Base-by-base conservation (phyloP, 2,113 vertebrate species). In the Nyctereutes procyonoides region DNA sequence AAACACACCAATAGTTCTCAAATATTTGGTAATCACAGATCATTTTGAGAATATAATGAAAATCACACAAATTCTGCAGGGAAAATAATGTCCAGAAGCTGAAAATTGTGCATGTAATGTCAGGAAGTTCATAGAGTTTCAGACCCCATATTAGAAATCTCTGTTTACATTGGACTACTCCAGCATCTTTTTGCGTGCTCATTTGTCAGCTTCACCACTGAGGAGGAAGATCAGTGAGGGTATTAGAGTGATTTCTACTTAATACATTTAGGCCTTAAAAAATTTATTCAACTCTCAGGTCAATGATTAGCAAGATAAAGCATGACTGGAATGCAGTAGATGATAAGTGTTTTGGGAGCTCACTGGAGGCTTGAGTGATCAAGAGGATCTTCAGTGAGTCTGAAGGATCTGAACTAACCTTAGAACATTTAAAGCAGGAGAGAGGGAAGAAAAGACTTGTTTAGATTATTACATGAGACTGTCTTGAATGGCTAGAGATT, bases 131-230 rank as follows among this genome's bases (percentile, higher is more conserved):
- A 84, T 80, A 26, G 28, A 90, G 3, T 63, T 28, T 92, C 92
- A n/a, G 8, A n/a, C 2, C 5, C 26, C 17, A 65, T 4, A 12
- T 56, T 85, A 51, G n/a, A 96, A 85, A 77, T 8, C 19, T 79
- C 5, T 94, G 28, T 80, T 87, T 95, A 88, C 15, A 55, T 76
- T 15, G n/a, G 48, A 83, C 11, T 83, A 79, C 17, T 51, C 3
- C 63, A 26, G 14, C 26, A 69, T 88, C 20, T 80, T 93, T 7
- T 81, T 96, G 4, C 48, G 53, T 93, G 32, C 10, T 91, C 24
- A 87, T 95, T 89, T 96, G 10, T 4, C 60, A 93, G 15, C 30
- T 94, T 76, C 28, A 58, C 51, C 17, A 85, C 32, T 93, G 63
- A 89, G 20, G 51, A 83, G 14, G 32, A 83, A 73, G 7, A 63